Conservation (phyloP, 1,140 invertebrate genomes). For the Nylanderia fulva region DNA sequence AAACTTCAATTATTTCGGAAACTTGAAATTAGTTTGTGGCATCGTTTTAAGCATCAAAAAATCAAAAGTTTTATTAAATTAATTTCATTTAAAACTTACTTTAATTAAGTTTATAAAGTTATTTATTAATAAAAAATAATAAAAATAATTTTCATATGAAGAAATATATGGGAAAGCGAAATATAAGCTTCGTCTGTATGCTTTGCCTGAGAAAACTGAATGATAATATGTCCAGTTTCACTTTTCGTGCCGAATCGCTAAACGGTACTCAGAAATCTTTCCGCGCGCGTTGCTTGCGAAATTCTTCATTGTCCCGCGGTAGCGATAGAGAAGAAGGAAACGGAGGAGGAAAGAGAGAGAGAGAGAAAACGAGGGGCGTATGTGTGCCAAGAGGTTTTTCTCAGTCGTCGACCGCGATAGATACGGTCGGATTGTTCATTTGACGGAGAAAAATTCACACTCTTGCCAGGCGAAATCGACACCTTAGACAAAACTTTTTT, state of each 20-base stretch:
- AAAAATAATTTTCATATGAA: too few relatives aligned
- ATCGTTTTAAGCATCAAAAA: too few relatives aligned
- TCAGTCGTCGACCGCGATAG: slow-evolving; percentile 61
- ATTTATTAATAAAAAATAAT: too few relatives aligned
- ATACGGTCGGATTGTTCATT: slow-evolving; percentile 54
- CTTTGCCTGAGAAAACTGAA: slow-evolving; percentile 23
- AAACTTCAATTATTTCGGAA: too few relatives aligned
- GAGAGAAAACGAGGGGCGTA: slow-evolving; percentile 38
- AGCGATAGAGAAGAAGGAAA: slow-evolving; percentile 10
- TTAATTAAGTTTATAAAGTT: too few relatives aligned
- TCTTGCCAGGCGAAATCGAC: slow-evolving; percentile 27
- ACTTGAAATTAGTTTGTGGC: too few relatives aligned
- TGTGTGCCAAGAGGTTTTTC: slow-evolving; percentile 65
- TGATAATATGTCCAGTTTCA: slow-evolving; percentile 71
- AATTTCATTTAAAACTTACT: too few relatives aligned
- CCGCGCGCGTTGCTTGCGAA: slow-evolving; percentile 67
- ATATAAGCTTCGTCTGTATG: background rate
- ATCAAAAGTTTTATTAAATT: too few relatives aligned
- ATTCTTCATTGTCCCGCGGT: slow-evolving; percentile 71
- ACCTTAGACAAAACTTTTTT: background rate
- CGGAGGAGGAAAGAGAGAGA: slow-evolving; percentile 8
- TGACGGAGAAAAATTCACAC: slow-evolving; percentile 48
- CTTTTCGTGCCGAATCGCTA: slow-evolving; percentile 75
- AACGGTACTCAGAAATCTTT: slow-evolving; percentile 71
- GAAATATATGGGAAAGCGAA: too few relatives aligned